Conservation (phyloP, 2,113 vertebrate species). For the Puffinus mauretanicus region DNA sequence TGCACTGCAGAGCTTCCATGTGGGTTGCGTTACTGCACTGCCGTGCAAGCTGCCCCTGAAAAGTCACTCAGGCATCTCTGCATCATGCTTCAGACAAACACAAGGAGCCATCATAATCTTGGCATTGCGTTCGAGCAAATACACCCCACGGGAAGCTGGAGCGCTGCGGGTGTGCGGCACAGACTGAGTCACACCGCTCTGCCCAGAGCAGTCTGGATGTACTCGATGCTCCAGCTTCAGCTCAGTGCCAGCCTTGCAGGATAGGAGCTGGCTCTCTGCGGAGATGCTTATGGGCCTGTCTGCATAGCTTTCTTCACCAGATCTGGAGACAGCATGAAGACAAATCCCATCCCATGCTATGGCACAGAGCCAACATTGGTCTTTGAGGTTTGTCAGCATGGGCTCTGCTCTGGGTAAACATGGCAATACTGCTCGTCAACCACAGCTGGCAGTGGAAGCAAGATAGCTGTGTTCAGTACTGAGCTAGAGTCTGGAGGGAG, state of each 20-base stretch:
- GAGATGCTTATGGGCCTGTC: neutral
- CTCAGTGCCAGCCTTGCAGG: neutral
- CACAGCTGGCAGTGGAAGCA: neutral
- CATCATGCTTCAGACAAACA: neutral
- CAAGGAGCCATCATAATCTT: neutral
- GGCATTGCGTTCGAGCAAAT: neutral
- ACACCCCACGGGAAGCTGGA: neutral
- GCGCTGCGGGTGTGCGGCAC: too few species aligned
- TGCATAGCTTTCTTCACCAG: neutral
- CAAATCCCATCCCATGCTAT: neutral
- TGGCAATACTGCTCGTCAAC: neutral
- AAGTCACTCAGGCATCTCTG: neutral
- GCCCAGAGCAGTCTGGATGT: neutral
- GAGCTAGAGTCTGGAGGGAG: neutral
- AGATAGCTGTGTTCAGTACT: neutral
- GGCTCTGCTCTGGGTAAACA: neutral
- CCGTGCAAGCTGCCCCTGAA: neutral
- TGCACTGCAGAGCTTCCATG: neutral
- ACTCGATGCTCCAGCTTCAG: rapidly evolving
- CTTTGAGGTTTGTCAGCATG: neutral
- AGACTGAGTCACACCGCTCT: neutral
- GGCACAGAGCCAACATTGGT: neutral
- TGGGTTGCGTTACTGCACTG: neutral
- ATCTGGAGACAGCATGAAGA: neutral
- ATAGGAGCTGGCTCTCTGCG: neutral